Base-by-base conservation (phyloP, 2,797 vertebrate species). In the Philypnodon macrostomus region DNA sequence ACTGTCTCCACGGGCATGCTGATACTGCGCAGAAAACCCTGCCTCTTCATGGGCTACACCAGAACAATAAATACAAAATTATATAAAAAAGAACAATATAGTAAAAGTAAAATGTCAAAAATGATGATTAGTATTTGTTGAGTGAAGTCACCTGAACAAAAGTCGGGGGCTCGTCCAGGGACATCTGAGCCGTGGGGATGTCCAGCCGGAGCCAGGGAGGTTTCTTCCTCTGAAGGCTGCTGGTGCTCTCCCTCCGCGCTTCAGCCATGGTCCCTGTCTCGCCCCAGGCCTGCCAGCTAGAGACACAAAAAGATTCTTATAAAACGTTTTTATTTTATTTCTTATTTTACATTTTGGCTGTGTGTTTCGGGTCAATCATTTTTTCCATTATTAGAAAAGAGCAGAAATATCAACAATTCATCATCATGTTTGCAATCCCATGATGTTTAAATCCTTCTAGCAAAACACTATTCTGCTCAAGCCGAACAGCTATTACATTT, bases 171-270 rank as follows among this genome's bases (percentile, higher is more conserved):
- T 95, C 94, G 1, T 98, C 95, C 2, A 92, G 77, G 0, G 90
- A 82, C 0, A 85, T 75, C 70, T 91, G 71, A 42, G 69, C 1
- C 0, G 84, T 87, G 0, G 96, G 96, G 76, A 99, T 98, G 85
- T 98, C 94, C 83, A 99, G 87, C 69, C 90, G 90, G 34, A 99
- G 88, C 95, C 97, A 97, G 18, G 97, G 95, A 0, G 97, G 97
- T 77, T 99, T 99, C 85, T 98, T 99, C 77, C 93, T 90, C 87
- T 99, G 97, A 66, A 99, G 89, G 76, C 95, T 99, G 90, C 95
- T 99, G 0, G 92, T 93, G 87, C 94, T 96, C 79, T 95, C 94
- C 13, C 90, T 87, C 44, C 90, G 87, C 7, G 39, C 83, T 86
- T 97, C 97, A 53, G 92, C 90, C 97, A 99, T 99, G 47, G 74